phyloP scores from a whole-genome alignment of 1,140 invertebrate genomes.

The Manduca sexta region DNA sequence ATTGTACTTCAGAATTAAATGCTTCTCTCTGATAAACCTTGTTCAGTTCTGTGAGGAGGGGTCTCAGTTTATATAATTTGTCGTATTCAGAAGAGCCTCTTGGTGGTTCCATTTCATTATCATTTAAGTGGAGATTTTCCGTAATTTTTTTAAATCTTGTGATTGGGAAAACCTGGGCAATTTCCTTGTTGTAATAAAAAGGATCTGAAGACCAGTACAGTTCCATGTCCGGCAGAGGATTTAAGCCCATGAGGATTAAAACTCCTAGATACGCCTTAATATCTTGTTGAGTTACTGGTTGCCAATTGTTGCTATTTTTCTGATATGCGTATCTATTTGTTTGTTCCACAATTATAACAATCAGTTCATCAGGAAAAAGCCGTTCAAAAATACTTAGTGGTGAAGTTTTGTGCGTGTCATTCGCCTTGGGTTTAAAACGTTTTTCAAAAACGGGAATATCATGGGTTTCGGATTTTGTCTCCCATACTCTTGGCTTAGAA shows the following conservation, averaged over 20 bases:
- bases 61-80: slow-evolving; percentile 21
- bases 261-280: slow-evolving; percentile 27
- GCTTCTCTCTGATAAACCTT: slow-evolving; percentile 21
- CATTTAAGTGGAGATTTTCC: slow-evolving; percentile 26
- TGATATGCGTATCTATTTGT: slow-evolving; percentile 23
- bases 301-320: slow-evolving; percentile 6
- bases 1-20: slow-evolving; percentile 8
- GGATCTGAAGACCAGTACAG: slow-evolving; percentile 27
- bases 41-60: slow-evolving; percentile 22
- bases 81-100: slow-evolving; percentile 15
- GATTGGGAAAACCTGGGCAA: slow-evolving; percentile 14
- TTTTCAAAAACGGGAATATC: slow-evolving; percentile 23
- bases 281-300: slow-evolving; percentile 21
- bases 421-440: slow-evolving; percentile 22
- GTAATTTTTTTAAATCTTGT: slow-evolving; percentile 27
- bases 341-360: slow-evolving; percentile 24
- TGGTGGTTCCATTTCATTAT: slow-evolving; percentile 20
- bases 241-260: slow-evolving; percentile 30
- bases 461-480: slow-evolving; percentile 26
- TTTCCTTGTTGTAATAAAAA: slow-evolving; percentile 27
- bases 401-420: slow-evolving; percentile 25
- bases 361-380: slow-evolving; percentile 23
- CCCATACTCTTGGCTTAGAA: slow-evolving; percentile 24
- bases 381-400: not conserved
- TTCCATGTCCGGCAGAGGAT: slow-evolving; percentile 29